Evolutionary conservation across 2,797 vertebrate genomes (phyloP).

Genomic region (Lacerta viridis): DNA sequence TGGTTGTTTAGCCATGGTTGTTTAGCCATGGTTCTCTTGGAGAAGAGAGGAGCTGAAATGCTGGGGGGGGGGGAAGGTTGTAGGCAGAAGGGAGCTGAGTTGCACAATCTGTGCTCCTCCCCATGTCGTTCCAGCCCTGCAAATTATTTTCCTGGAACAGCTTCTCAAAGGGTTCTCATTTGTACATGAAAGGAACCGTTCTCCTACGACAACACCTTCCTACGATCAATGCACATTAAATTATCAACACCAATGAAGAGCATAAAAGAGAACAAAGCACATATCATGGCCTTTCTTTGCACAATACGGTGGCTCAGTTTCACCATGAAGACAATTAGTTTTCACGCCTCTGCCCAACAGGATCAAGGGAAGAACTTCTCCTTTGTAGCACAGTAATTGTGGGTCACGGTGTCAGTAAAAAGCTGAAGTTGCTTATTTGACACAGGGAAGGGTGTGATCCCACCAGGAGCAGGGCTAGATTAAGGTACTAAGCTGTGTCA

Average conservation of each 20-base stretch:
- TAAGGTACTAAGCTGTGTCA: too few species aligned
- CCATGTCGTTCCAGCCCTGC: neutral
- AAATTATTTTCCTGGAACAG: neutral
- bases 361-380: neutral
- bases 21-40: neutral
- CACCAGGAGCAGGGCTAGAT: too few species aligned
- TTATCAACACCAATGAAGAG: neutral
- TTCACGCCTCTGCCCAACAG: neutral
- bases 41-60: neutral
- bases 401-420: neutral
- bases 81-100: too few species aligned
- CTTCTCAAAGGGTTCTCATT: neutral
- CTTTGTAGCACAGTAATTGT: too few species aligned
- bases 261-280: neutral
- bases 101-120: neutral
- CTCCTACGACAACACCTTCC: neutral
- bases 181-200: neutral
- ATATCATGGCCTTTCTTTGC: neutral
- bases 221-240: neutral
- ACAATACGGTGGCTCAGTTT: neutral
- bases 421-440: too few species aligned
- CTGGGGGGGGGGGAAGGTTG: accelerated
- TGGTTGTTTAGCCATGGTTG: too few species aligned
- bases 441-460: too few species aligned
- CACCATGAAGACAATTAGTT: neutral